Percentiles rank a stretch among this genome's conserved stretches.
phyloP scores from a whole-genome alignment of 2,113 vertebrate genomes.

The Saccopteryx leptura region DNA sequence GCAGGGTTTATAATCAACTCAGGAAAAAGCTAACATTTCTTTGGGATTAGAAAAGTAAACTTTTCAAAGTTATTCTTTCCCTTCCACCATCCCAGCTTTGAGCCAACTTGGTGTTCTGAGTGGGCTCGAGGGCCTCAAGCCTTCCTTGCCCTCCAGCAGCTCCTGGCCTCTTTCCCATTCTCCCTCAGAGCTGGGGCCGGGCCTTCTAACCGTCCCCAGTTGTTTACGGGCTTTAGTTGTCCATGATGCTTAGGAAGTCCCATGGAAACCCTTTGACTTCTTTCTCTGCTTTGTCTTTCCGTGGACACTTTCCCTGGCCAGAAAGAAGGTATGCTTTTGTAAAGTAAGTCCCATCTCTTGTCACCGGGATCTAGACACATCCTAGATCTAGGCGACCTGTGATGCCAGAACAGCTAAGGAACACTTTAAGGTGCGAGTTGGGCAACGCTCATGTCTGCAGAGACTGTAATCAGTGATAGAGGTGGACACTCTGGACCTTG shows the following conservation, averaged over 20 bases:
- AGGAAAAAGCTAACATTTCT: slow-evolving; percentile 40
- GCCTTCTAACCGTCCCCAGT: background rate
- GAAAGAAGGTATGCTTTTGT: slow-evolving; percentile 4
- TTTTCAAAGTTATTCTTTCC: background rate
- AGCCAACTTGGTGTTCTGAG: background rate
- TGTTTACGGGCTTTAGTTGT: background rate
- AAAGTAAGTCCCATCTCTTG: background rate
- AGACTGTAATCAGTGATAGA: background rate
- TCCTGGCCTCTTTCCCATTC: background rate
- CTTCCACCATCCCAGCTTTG: background rate
- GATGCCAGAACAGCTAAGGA: background rate
- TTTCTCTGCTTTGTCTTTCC: background rate
- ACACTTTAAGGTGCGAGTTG: background rate
- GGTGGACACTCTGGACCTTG: background rate
- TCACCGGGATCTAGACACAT: background rate
- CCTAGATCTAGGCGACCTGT: background rate
- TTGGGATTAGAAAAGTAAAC: slow-evolving; percentile 16
- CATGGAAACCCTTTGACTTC: background rate
- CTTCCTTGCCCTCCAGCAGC: background rate
- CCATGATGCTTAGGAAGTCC: background rate
- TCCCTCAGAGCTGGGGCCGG: background rate
- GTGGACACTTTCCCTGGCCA: background rate
- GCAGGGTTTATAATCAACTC: background rate
- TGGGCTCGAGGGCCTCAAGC: background rate
- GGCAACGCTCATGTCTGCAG: background rate